phyloP scores from a whole-genome alignment of 2,113 vertebrate genomes.

The Sceloporus undulatus region DNA sequence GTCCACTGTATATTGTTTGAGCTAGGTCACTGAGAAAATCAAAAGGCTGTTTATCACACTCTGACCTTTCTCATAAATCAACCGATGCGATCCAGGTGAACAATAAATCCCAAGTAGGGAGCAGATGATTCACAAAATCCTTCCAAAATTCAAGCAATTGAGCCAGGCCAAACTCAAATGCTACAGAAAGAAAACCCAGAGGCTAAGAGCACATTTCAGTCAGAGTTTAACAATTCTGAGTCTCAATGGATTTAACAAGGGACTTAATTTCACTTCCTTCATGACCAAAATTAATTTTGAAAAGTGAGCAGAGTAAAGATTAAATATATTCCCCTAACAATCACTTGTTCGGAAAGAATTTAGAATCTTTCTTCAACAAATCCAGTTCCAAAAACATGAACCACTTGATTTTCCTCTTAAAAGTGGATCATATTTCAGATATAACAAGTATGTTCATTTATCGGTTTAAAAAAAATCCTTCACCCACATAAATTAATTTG shows the following conservation, averaged over 20 bases:
- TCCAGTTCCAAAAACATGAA: conserved; percentile 42
- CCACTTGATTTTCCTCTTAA: conserved; percentile 39
- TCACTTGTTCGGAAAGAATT: conserved; percentile 59
- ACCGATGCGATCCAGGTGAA: neutral
- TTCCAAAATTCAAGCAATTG: neutral
- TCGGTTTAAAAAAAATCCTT: conserved; percentile 65
- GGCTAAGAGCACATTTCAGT: neutral
- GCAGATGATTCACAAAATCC: neutral
- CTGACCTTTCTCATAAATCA: neutral
- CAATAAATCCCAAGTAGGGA: neutral
- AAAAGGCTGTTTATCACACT: neutral
- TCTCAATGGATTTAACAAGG: neutral
- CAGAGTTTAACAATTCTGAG: neutral
- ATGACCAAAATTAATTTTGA: conserved; percentile 8
- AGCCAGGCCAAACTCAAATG: neutral
- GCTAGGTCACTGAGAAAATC: neutral
- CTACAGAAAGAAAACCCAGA: neutral
- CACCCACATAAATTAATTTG: conserved; percentile 68
- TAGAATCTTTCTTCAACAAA: conserved; percentile 27
- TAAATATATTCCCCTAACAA: conserved; percentile 60
- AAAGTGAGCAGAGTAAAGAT: conserved; percentile 14
- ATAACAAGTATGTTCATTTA: conserved; percentile 57
- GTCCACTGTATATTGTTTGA: neutral
- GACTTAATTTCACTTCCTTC: neutral
- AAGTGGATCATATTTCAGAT: conserved; percentile 52